Conservation (phyloP, 2,888 invertebrate genomes). For the Amblyjoppa fuscipennis region DNA sequence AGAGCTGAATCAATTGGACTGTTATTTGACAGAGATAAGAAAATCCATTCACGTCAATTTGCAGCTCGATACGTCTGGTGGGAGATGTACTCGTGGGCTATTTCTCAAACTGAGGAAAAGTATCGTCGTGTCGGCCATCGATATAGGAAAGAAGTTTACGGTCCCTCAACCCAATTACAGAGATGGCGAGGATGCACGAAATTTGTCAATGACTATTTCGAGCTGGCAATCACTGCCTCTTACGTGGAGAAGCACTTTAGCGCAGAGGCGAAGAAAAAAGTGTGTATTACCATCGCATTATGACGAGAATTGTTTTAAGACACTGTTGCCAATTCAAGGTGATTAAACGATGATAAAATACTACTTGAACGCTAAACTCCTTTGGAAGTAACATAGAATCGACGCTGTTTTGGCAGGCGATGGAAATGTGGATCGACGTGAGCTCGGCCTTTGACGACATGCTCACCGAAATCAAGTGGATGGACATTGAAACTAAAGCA, state of each 20-base stretch:
- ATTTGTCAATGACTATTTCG: slow-evolving; percentile 89
- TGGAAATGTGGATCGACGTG: slow-evolving; percentile 92
- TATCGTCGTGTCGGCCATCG: too few species aligned
- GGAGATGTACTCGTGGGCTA: too few species aligned
- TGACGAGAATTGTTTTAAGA: neutral
- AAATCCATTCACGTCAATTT: too few species aligned
- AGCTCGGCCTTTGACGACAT: slow-evolving; percentile 91
- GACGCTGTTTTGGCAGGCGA: slow-evolving; percentile 85
- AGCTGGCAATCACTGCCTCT: slow-evolving; percentile 89
- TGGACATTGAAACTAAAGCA: slow-evolving; percentile 91
- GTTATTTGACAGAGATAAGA: too few species aligned
- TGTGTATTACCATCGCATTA: slow-evolving; percentile 74
- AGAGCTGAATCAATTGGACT: too few species aligned
- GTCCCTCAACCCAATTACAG: too few species aligned
- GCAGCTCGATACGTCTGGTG: too few species aligned
- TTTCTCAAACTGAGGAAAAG: too few species aligned
- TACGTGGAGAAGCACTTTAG: slow-evolving; percentile 89
- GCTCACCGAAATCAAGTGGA: slow-evolving; percentile 91
- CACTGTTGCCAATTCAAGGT: neutral
- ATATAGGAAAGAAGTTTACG: too few species aligned
- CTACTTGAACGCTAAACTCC: neutral
- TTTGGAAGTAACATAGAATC: slow-evolving; percentile 11
- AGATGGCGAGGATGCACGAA: slow-evolving; percentile 85
- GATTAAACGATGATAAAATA: neutral
- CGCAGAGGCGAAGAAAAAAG: slow-evolving; percentile 87